These are phyloP conservation scores for Thecophora atra DNA, from an alignment of 2,888 invertebrate genomes.

Conservation along the genomic window DNA sequence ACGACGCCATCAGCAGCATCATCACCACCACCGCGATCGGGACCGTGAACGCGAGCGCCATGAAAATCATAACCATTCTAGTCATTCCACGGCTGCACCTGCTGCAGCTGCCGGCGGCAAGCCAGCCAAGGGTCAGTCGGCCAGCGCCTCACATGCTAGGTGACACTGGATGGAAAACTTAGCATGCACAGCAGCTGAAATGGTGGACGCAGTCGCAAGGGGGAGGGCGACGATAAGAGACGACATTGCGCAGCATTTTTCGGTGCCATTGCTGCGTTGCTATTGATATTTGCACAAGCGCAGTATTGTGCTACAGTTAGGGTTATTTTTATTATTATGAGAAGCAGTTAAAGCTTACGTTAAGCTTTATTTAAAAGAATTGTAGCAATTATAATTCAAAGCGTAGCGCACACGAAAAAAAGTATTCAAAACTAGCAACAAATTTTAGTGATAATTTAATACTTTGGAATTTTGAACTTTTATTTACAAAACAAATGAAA, in stretches of 20 bases:
- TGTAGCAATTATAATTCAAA: conserved; percentile 19
- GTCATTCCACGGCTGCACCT: conserved; percentile 44
- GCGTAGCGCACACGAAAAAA: conserved; percentile 33
- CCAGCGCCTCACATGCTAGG: conserved; percentile 60
- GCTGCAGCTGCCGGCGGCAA: conserved; percentile 52
- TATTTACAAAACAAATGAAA: conserved; percentile 25
- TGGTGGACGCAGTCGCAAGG: conserved; percentile 44
- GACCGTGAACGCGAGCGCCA: conserved; percentile 51
- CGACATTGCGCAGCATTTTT: conserved; percentile 36
- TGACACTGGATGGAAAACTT: conserved; percentile 58
- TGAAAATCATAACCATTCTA: conserved; percentile 46
- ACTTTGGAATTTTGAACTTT: conserved; percentile 27
- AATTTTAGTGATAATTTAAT: conserved; percentile 31
- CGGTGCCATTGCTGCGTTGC: conserved; percentile 20
- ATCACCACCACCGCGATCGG: conserved; percentile 55
- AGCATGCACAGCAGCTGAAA: conserved; percentile 31
- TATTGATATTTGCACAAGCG: conserved; percentile 28
- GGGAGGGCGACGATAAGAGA: conserved; percentile 38
- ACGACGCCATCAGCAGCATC: conserved; percentile 55
- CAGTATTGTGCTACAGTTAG: conserved; percentile 27
- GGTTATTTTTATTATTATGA: no score
- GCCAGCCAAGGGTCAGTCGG: conserved; percentile 57
- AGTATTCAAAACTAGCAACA: conserved; percentile 29
- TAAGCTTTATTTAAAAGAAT: conserved; percentile 14
- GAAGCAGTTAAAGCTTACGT: no score